phyloP scores from a whole-genome alignment of 2,113 vertebrate species.

The Variabilichromis moorii region DNA sequence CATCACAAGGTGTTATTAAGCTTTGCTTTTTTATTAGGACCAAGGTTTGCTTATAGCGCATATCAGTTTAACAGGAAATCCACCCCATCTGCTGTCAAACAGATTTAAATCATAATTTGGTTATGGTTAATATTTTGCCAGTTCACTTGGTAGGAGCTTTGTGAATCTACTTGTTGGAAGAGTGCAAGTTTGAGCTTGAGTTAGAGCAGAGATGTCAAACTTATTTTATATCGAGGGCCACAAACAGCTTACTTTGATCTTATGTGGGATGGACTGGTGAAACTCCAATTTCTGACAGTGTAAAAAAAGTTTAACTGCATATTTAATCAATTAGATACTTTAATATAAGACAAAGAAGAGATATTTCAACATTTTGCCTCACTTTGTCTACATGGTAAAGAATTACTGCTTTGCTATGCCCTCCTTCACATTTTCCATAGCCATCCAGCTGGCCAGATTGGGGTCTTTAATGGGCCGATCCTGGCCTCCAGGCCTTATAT shows the following conservation, averaged over 20 bases:
- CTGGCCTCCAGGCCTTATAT: not conserved
- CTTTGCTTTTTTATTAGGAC: not conserved
- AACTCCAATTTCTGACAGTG: not conserved
- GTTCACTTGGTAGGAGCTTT: not conserved
- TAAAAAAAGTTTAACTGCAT: not conserved
- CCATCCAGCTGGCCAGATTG: not conserved
- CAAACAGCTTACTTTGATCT: not conserved
- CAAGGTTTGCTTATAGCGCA: not conserved
- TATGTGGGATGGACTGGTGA: accelerated
- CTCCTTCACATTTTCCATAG: not conserved
- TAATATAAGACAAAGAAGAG: not conserved
- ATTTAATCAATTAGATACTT: not conserved
- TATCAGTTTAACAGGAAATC: not conserved
- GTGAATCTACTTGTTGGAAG: not conserved
- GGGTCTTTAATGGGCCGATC: not conserved
- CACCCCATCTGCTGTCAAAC: not conserved
- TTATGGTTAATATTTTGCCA: not conserved
- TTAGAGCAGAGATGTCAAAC: not conserved
- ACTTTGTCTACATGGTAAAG: not conserved
- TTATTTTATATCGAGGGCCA: not conserved
- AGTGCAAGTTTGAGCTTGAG: not conserved
- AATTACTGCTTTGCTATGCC: not conserved
- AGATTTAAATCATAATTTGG: not conserved
- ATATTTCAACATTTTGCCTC: not conserved
- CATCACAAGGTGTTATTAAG: not conserved